These are phyloP conservation scores for Anolis sagrei DNA, from an alignment of 2,113 vertebrate genomes.

Conservation along the genomic window DNA sequence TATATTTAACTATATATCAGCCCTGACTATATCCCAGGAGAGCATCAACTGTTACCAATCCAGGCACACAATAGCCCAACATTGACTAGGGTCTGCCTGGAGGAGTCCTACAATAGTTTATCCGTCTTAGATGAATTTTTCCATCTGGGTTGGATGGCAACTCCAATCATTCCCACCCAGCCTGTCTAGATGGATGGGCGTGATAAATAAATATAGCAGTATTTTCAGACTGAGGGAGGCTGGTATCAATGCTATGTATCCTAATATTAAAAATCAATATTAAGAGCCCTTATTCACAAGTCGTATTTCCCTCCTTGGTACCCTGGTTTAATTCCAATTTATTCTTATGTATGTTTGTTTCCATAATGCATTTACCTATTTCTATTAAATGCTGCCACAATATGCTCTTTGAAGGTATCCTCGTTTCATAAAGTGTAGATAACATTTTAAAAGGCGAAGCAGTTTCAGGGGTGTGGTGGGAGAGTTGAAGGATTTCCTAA, in stretches of 20 bases:
- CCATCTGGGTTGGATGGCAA: too few species aligned
- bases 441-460: conserved; percentile 10
- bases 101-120: too few species aligned
- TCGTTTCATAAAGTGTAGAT: conserved; percentile 7
- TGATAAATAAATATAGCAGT: neutral
- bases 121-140: too few species aligned
- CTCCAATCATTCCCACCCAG: too few species aligned
- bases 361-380: neutral
- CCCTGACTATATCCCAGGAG: too few species aligned
- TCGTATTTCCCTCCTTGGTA: neutral
- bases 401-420: neutral
- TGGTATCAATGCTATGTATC: neutral
- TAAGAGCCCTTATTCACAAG: neutral
- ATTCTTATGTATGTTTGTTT: conserved; percentile 20
- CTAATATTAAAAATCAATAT: neutral
- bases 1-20: too few species aligned
- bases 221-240: neutral
- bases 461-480: neutral
- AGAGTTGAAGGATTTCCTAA: conserved; percentile 20
- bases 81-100: too few species aligned
- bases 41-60: too few species aligned
- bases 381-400: neutral
- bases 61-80: too few species aligned
- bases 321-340: conserved; percentile 20
- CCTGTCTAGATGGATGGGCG: too few species aligned